Percentiles rank a stretch among this genome's conserved stretches.
These are phyloP conservation scores for Temnothorax unifasciatus DNA, from an alignment of 2,888 invertebrate genomes.

Conservation along the genomic window DNA sequence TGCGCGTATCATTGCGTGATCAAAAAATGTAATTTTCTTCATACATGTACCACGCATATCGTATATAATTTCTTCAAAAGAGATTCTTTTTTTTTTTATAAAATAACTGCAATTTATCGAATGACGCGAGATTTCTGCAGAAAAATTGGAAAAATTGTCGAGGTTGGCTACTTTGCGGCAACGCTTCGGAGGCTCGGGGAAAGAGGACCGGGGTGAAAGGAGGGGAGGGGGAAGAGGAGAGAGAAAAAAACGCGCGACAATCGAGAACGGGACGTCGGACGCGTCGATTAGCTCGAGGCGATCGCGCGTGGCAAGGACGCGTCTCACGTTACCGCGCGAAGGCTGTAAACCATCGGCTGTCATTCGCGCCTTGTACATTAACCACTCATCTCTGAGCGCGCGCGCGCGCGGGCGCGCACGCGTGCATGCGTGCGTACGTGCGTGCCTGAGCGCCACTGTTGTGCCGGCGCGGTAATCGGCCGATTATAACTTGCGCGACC, in stretches of 20 bases:
- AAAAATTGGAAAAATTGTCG: conserved; percentile 25
- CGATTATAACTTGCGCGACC: conserved; percentile 47
- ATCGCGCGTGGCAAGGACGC: conserved; percentile 70
- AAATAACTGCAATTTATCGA: not conserved
- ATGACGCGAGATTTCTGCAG: not conserved
- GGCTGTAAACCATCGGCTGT: conserved; percentile 63
- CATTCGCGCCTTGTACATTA: conserved; percentile 54
- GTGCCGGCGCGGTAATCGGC: conserved; percentile 42
- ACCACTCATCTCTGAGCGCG: conserved; percentile 54
- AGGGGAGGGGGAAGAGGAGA: not conserved
- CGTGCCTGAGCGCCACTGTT: not conserved
- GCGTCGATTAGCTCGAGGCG: conserved; percentile 66
- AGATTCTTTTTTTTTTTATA: not conserved
- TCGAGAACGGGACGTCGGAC: conserved; percentile 54
- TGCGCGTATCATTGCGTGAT: too few relatives aligned
- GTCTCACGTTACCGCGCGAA: conserved; percentile 67
- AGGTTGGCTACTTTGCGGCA: conserved; percentile 11
- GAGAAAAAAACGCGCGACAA: conserved; percentile 44
- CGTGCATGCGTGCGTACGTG: not conserved
- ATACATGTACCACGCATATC: not conserved
- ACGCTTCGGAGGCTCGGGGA: not conserved
- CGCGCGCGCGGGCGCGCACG: not conserved
- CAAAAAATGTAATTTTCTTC: not conserved
- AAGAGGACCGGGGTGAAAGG: not conserved
- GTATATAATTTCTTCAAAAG: not conserved